A percentile compares a stretch with the other conserved stretches of the same genome.
Evolutionary conservation across 2,113 vertebrate genomes (phyloP).

Genomic region (Dasyprocta punctata): DNA sequence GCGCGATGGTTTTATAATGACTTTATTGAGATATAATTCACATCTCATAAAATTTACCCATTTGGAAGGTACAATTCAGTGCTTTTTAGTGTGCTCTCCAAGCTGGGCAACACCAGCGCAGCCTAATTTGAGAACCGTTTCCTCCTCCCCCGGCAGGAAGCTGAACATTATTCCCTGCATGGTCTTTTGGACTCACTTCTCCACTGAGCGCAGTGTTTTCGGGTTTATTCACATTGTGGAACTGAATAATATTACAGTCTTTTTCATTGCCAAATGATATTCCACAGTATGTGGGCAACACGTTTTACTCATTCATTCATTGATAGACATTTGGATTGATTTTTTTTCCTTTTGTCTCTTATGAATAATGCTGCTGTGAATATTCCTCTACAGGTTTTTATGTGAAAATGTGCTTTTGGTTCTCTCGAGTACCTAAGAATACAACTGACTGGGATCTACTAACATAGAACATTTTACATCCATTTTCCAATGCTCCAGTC

Average conservation of each 20-base stretch:
- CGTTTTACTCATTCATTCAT: rapidly evolving
- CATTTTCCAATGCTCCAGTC: rapidly evolving
- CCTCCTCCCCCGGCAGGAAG: not conserved
- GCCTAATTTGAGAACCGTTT: not conserved
- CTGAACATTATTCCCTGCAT: rapidly evolving
- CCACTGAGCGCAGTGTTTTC: not conserved
- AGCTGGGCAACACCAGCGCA: not conserved
- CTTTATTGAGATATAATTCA: not conserved
- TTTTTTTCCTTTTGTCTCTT: not conserved
- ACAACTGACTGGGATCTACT: rapidly evolving
- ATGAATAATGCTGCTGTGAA: too few relatives aligned
- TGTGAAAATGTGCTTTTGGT: not conserved
- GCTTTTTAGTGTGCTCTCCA: not conserved
- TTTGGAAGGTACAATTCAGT: not conserved
- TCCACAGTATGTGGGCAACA: rapidly evolving
- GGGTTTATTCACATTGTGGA: rapidly evolving
- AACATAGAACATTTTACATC: not conserved
- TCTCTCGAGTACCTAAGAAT: not conserved
- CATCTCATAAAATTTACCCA: not conserved
- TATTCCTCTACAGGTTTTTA: not conserved
- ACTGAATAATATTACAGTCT: rapidly evolving
- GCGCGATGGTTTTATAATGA: not conserved
- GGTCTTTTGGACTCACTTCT: not conserved
- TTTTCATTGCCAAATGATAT: not conserved
- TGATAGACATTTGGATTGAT: rapidly evolving